Conservation (phyloP, 2,797 vertebrate genomes). For the Chromobotia macracanthus region DNA sequence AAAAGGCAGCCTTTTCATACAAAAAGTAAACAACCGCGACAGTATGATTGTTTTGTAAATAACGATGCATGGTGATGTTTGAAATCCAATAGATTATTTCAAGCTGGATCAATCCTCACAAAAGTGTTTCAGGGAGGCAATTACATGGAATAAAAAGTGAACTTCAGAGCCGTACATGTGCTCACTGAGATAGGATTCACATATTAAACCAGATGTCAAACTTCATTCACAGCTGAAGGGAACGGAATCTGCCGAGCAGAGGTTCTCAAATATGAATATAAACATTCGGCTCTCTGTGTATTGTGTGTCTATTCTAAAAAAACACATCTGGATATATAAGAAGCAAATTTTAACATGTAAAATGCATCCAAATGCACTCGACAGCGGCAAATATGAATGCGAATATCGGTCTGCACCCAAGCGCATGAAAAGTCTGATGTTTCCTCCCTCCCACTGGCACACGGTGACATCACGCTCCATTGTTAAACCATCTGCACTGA, state of each 20-base stretch:
- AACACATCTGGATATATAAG: background rate
- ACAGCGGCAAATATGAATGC: background rate
- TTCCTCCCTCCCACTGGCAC: constrained; percentile 8
- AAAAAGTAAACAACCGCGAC: constrained; percentile 52
- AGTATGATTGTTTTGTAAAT: constrained; percentile 54
- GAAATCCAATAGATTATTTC: constrained; percentile 56
- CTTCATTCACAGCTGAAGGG: constrained; percentile 61
- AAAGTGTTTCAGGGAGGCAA: constrained; percentile 51
- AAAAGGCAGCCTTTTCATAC: constrained; percentile 37
- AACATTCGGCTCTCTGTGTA: background rate
- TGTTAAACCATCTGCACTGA: constrained; percentile 56
- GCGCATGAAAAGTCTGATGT: constrained; percentile 31
- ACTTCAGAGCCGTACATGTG: constrained; percentile 61
- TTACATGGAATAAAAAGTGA: constrained; percentile 56
- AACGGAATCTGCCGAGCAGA: constrained; percentile 52
- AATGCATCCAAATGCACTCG: constrained; percentile 17
- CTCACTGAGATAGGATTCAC: constrained; percentile 69
- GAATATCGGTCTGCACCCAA: background rate
- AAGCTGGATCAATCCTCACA: constrained; percentile 59
- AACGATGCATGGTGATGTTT: constrained; percentile 40
- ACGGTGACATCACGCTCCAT: constrained; percentile 41
- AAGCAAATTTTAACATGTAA: background rate
- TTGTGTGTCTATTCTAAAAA: constrained; percentile 16
- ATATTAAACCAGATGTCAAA: constrained; percentile 61
- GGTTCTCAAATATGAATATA: background rate